A percentile compares a stretch with the other conserved stretches of the same genome.
phyloP scores from a whole-genome alignment of 2,888 invertebrate species.

The Nymphalis polychloros region DNA sequence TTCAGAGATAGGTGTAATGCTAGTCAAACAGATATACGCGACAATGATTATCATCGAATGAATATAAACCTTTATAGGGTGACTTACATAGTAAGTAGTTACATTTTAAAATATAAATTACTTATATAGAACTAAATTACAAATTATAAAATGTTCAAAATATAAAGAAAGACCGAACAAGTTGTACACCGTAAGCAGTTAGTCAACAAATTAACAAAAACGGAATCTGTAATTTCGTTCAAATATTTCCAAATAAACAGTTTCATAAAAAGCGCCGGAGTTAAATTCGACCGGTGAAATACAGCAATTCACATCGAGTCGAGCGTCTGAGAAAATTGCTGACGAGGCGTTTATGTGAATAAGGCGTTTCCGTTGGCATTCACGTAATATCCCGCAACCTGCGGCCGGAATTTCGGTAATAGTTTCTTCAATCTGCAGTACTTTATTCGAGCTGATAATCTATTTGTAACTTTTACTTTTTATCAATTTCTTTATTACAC shows the following conservation, averaged over 20 bases:
- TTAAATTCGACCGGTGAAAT: slow-evolving; percentile 9
- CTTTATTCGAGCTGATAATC: slow-evolving; percentile 9
- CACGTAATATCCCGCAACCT: slow-evolving; percentile 22
- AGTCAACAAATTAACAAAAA: neutral
- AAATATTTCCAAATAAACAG: neutral
- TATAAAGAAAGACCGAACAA: neutral
- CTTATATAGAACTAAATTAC: too few species aligned
- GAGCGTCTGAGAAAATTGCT: slow-evolving; percentile 22
- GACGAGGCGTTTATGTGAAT: slow-evolving; percentile 31
- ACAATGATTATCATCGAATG: too few species aligned
- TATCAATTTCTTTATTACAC: neutral
- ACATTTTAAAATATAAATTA: too few species aligned
- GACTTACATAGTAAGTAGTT: too few species aligned
- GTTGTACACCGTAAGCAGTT: neutral
- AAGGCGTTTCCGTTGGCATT: slow-evolving; percentile 29
- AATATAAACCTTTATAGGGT: too few species aligned
- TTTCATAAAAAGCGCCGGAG: slow-evolving; percentile 7
- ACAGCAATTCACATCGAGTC: slow-evolving; percentile 23
- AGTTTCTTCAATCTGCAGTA: slow-evolving; percentile 17
- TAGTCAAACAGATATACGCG: too few species aligned
- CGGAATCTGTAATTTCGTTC: neutral
- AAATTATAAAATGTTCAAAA: too few species aligned
- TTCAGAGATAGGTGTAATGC: too few species aligned
- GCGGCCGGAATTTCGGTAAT: slow-evolving; percentile 16
- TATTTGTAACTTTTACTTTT: neutral